A percentile compares a stretch with the other conserved stretches of the same genome.
These are phyloP conservation scores for Eulemur mongoz DNA, from an alignment of 2,797 vertebrate genomes.

Conservation along the genomic window DNA sequence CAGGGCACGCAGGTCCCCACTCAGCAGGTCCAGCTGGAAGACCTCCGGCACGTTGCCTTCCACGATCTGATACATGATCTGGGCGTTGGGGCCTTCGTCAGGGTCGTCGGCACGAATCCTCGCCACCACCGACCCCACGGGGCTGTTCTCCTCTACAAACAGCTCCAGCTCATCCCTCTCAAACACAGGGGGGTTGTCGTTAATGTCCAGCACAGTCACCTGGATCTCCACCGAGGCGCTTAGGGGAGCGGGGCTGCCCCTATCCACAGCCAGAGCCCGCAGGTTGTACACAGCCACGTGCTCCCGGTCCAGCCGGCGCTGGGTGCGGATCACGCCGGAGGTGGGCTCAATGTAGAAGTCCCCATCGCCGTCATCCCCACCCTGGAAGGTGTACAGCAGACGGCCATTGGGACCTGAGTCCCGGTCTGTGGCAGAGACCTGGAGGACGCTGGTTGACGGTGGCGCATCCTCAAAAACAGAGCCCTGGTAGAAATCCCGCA, in stretches of 20 bases:
- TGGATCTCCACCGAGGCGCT: constrained; percentile 93
- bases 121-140: constrained; percentile 94
- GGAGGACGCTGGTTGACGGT: constrained; percentile 93
- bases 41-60: constrained; percentile 97
- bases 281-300: constrained; percentile 94
- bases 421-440: constrained; percentile 94
- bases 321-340: constrained; percentile 95
- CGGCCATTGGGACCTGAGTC: constrained; percentile 95
- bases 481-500: constrained; percentile 93
- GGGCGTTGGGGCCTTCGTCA: constrained; percentile 96
- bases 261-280: constrained; percentile 93
- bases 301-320: constrained; percentile 95
- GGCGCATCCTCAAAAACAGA: constrained; percentile 93
- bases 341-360: constrained; percentile 95
- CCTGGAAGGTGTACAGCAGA: constrained; percentile 94
- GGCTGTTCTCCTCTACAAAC: constrained; percentile 94
- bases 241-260: constrained; percentile 89
- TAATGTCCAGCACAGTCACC: constrained; percentile 94
- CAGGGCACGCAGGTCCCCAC: constrained; percentile 93
- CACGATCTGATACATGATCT: constrained; percentile 99
- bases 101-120: constrained; percentile 93
- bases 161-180: constrained; percentile 95
- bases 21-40: constrained; percentile 96
- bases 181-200: constrained; percentile 97
- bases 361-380: constrained; percentile 95